Conservation (phyloP, 1,140 invertebrate species). For the Phortica variegata region DNA sequence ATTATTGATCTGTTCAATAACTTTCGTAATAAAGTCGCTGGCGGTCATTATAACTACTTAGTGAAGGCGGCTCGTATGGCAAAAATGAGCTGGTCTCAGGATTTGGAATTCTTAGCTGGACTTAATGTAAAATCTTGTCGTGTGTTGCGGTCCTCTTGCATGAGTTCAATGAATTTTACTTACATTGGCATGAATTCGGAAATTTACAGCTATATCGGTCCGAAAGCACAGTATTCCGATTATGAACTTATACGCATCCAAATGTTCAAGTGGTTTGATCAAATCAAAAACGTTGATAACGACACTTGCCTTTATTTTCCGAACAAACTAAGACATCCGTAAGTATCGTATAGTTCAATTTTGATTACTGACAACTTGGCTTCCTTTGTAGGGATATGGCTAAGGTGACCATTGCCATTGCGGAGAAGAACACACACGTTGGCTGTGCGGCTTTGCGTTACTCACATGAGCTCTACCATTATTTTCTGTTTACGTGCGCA, state of each 20-base stretch:
- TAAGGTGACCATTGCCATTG: no score
- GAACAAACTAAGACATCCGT: no score
- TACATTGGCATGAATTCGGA: conserved; percentile 15
- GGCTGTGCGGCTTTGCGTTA: conserved; percentile 16
- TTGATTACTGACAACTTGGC: no score
- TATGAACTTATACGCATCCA: no score
- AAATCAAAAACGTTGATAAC: no score
- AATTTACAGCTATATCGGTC: neutral
- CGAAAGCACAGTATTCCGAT: no score
- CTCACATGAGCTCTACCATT: neutral
- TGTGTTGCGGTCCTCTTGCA: neutral
- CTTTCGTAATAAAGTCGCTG: conserved; percentile 19
- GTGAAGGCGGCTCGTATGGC: conserved; percentile 19
- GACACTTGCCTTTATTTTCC: no score
- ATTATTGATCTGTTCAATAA: conserved; percentile 11
- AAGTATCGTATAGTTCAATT: no score
- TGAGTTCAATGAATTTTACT: conserved; percentile 10
- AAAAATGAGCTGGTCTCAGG: conserved; percentile 17
- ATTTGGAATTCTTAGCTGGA: conserved; percentile 20
- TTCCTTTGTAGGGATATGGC: no score
- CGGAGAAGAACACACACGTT: conserved; percentile 19
- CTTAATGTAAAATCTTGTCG: conserved; percentile 14
- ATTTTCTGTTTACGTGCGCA: conserved; percentile 12
- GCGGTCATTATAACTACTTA: conserved; percentile 15
- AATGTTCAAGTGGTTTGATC: no score